Conservation (phyloP, 35 echinoderm and acorn worm species). For the Lytechinus variegatus region DNA sequence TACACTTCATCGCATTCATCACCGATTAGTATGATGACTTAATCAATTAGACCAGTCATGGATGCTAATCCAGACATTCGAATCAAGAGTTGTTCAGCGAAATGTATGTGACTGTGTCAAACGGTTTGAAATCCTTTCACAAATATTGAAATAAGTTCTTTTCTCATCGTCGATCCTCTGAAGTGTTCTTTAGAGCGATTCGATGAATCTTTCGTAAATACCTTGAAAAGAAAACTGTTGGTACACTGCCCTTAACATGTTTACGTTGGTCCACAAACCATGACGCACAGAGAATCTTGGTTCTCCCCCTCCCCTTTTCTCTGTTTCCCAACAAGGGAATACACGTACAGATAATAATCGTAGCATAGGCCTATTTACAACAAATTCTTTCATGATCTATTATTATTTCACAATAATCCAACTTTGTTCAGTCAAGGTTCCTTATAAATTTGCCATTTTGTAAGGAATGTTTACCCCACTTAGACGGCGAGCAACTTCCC, state of each 20-base stretch:
- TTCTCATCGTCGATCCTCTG: background rate
- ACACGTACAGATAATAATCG: background rate
- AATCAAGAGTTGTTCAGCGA: background rate
- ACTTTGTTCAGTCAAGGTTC: background rate
- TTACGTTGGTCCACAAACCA: background rate
- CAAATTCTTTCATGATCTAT: background rate
- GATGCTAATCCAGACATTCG: background rate
- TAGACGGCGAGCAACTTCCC: background rate
- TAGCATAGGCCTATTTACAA: background rate
- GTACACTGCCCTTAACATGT: background rate
- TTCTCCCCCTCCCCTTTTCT: background rate
- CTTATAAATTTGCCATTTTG: background rate
- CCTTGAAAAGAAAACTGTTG: background rate
- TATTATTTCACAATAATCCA: background rate
- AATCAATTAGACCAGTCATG: background rate
- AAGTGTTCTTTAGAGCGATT: background rate
- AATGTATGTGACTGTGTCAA: slow-evolving; percentile 7
- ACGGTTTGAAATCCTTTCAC: background rate
- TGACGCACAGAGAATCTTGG: background rate
- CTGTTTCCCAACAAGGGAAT: background rate
- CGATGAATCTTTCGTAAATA: background rate
- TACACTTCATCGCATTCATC: background rate
- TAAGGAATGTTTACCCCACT: background rate
- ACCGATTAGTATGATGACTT: background rate
- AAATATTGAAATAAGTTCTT: background rate